Percentiles rank a stretch among this genome's conserved stretches.
Evolutionary conservation across 2,888 invertebrate species (phyloP).

Genomic region (Eilema griseolum): DNA sequence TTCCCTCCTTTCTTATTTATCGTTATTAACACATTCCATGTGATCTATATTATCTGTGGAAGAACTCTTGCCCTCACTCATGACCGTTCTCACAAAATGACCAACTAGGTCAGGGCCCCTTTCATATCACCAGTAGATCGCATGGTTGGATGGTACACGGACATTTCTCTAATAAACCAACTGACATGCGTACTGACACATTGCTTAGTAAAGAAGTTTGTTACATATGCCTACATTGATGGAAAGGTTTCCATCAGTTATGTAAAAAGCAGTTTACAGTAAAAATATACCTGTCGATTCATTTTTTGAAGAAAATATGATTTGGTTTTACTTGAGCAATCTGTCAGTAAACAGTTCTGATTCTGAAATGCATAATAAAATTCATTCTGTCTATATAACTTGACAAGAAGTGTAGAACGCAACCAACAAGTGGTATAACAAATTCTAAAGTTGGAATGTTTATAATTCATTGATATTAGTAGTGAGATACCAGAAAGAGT

Average conservation of each 20-base stretch:
- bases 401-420: background rate
- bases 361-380: background rate
- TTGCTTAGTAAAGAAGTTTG: background rate
- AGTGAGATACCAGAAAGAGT: background rate
- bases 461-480: background rate
- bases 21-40: too few species aligned
- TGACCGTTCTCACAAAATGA: background rate
- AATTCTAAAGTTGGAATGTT: background rate
- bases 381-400: background rate
- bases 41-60: too few species aligned
- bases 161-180: background rate
- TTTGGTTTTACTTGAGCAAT: background rate
- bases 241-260: background rate
- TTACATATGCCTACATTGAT: too few species aligned
- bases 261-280: background rate
- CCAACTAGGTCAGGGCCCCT: background rate
- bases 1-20: constrained; percentile 27
- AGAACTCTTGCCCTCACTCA: too few species aligned
- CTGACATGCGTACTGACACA: background rate
- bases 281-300: background rate
- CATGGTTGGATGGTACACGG: too few species aligned
- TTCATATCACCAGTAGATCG: background rate
- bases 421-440: background rate
- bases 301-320: background rate
- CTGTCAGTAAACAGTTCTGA: background rate